Conservation (phyloP, 2,797 vertebrate genomes). For the Benthosema pterotum region DNA sequence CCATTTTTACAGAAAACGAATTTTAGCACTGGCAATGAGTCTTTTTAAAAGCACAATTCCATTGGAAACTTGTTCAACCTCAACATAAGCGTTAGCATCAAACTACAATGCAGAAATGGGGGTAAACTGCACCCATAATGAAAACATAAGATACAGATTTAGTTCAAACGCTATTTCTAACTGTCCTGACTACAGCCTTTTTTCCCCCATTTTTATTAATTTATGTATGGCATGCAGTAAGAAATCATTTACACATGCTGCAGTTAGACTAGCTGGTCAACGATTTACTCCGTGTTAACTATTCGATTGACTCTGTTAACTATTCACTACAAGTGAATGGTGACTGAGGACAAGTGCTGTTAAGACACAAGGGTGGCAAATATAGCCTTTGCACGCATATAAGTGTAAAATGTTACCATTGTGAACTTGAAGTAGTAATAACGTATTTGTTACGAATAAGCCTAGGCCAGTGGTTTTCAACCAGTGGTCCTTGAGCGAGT, state of each 20-base stretch:
- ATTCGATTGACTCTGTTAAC: conserved; percentile 47
- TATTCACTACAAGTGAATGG: conserved; percentile 10
- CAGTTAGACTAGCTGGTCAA: conserved; percentile 11
- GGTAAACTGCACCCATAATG: not conserved
- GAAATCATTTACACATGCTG: conserved; percentile 30
- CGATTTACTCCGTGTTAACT: conserved; percentile 46
- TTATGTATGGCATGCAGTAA: not conserved
- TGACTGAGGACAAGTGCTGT: conserved; percentile 10
- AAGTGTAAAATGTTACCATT: not conserved
- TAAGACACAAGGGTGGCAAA: conserved; percentile 2
- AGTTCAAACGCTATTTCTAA: no score
- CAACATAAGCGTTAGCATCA: not conserved
- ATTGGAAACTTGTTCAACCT: conserved; percentile 9
- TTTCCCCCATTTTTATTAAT: no score
- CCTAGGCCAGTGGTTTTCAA: no score
- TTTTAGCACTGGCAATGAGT: conserved; percentile 32
- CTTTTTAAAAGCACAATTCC: conserved; percentile 22
- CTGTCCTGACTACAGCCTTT: no score
- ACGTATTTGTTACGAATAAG: not conserved
- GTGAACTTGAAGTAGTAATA: not conserved
- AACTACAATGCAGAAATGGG: not conserved
- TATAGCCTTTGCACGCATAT: not conserved
- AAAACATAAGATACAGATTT: no score
- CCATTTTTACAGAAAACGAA: not conserved
- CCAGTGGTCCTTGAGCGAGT: no score